Percentiles rank a stretch among this genome's conserved stretches.
phyloP scores from a whole-genome alignment of 53 echinoderm and acorn worm species.

The Patiria pectinifera region DNA sequence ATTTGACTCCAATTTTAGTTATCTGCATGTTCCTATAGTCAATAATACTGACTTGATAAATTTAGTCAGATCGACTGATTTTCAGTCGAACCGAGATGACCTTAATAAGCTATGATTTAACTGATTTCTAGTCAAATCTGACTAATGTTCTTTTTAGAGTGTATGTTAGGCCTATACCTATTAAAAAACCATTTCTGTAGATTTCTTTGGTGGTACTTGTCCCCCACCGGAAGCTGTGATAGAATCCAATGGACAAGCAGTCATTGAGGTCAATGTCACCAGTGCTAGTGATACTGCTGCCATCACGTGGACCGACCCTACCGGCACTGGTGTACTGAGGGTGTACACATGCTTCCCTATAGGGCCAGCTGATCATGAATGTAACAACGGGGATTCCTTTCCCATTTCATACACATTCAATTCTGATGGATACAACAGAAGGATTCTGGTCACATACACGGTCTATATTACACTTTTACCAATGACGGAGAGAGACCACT shows the following conservation, averaged over 20 bases:
- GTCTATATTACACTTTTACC: background rate
- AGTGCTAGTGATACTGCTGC: background rate
- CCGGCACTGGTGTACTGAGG: background rate
- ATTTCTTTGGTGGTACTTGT: constrained; percentile 16
- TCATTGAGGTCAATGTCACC: constrained; percentile 15
- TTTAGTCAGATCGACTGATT: no score
- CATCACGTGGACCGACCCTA: background rate
- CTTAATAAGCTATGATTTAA: no score
- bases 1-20: no score
- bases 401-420: constrained; percentile 31
- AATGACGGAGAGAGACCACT: background rate
- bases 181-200: background rate
- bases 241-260: background rate
- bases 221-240: constrained; percentile 37
- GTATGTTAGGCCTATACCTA: no score
- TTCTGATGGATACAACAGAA: background rate
- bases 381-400: background rate
- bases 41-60: no score
- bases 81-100: no score
- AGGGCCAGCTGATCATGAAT: background rate
- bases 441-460: background rate
- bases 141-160: no score
- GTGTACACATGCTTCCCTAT: background rate
- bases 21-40: no score
- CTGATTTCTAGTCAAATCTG: no score